Percentiles rank a stretch among this genome's conserved stretches.
phyloP scores from a whole-genome alignment of 1,140 invertebrate species.

The Scaptomyza graminum region DNA sequence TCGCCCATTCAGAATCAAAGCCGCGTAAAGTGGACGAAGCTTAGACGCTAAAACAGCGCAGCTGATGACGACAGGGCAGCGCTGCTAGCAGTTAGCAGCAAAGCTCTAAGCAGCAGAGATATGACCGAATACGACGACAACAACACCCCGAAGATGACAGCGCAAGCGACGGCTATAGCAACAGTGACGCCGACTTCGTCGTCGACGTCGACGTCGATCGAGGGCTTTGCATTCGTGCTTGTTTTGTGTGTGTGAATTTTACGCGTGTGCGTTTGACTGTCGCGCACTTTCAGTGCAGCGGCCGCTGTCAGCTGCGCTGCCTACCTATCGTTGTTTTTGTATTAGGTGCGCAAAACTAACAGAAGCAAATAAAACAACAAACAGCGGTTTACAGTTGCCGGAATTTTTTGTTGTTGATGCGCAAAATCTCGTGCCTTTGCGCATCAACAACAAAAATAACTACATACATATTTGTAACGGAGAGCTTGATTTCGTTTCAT shows the following conservation, averaged over 20 bases:
- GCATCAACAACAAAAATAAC: conserved; percentile 17
- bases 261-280: conserved; percentile 19
- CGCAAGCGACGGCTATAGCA: conserved; percentile 15
- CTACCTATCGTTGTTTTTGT: not conserved
- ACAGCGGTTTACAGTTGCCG: conserved; percentile 18
- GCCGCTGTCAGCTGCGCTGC: conserved; percentile 24
- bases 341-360: conserved; percentile 6
- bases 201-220: conserved; percentile 12
- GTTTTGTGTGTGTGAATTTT: conserved; percentile 14
- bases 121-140: conserved; percentile 79
- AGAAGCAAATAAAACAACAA: conserved; percentile 25
- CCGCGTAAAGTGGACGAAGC: conserved; percentile 75
- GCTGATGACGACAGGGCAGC: conserved; percentile 50
- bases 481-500: conserved; percentile 2
- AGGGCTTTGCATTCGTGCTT: conserved; percentile 23
- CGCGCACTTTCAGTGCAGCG: conserved; percentile 45
- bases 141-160: conserved; percentile 63
- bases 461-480: conserved; percentile 36
- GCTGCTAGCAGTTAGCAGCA: conserved; percentile 18
- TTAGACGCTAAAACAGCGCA: conserved; percentile 44
- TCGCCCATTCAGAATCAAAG: conserved; percentile 79
- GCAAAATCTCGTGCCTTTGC: conserved; percentile 35
- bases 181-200: conserved; percentile 2
- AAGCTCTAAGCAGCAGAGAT: conserved; percentile 51
- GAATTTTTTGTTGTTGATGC: not conserved